Percentiles rank a stretch among this genome's conserved stretches.
phyloP scores from a whole-genome alignment of 1,140 invertebrate genomes.

The Aphelenchoides fujianensis region DNA sequence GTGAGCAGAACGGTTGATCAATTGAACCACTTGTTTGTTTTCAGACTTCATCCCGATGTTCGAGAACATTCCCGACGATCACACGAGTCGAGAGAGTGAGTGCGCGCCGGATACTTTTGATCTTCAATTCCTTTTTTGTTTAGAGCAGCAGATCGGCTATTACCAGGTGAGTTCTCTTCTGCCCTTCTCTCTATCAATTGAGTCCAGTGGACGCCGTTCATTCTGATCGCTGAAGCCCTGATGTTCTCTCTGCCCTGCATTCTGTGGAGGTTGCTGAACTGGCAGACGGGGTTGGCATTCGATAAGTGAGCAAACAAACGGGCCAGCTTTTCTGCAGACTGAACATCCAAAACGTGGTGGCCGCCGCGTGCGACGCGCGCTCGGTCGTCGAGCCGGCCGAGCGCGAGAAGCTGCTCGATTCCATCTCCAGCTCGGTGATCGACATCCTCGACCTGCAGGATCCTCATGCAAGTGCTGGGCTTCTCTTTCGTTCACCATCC shows the following conservation, averaged over 20 bases:
- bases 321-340: too few species aligned
- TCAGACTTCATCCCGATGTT: slow-evolving; percentile 65
- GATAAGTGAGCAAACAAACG: too few species aligned
- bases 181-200: too few species aligned
- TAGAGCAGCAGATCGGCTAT: slow-evolving; percentile 64
- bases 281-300: slow-evolving; percentile 46
- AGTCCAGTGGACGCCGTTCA: slow-evolving; percentile 67
- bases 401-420: slow-evolving; percentile 51
- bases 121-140: too few species aligned
- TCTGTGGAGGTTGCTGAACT: slow-evolving; percentile 63
- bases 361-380: slow-evolving; percentile 55
- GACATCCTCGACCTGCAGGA: slow-evolving; percentile 59
- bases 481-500: too few species aligned
- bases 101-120: neutral
- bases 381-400: slow-evolving; percentile 48
- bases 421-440: slow-evolving; percentile 46
- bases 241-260: slow-evolving; percentile 65
- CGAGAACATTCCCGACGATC: slow-evolving; percentile 64
- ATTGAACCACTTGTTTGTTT: too few species aligned
- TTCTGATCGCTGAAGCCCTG: slow-evolving; percentile 65
- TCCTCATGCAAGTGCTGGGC: too few species aligned
- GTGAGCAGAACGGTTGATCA: too few species aligned
- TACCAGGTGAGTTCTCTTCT: too few species aligned
- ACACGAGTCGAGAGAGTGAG: slow-evolving; percentile 35
- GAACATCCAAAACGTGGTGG: slow-evolving; percentile 61